Evolutionary conservation across 2,797 vertebrate species (phyloP).

Genomic region (Schizopygopsis malacanthus): DNA sequence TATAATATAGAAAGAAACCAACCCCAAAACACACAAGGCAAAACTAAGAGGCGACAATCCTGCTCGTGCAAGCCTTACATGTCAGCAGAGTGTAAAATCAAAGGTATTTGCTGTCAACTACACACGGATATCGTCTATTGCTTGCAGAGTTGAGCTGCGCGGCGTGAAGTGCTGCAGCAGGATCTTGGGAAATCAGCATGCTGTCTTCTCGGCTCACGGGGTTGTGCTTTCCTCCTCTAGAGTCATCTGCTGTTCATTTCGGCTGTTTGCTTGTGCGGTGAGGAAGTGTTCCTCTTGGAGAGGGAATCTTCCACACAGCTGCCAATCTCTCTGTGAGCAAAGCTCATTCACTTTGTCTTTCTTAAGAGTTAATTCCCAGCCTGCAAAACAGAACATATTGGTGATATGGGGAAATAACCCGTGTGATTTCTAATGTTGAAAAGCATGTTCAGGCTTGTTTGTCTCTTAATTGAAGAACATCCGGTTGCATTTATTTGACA

Average conservation of each 20-base stretch:
- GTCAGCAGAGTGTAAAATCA: conserved; percentile 30
- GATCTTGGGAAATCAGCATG: conserved; percentile 66
- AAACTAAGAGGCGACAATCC: background rate
- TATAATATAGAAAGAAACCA: background rate
- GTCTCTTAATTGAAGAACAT: background rate
- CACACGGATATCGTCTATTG: background rate
- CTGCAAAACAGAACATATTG: background rate
- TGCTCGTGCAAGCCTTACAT: background rate
- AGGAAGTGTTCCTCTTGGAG: conserved; percentile 62
- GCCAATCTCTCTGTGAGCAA: conserved; percentile 22
- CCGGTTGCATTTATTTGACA: background rate
- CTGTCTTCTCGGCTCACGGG: conserved; percentile 54
- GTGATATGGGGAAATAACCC: background rate
- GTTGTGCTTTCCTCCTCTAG: conserved; percentile 69
- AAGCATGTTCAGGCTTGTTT: background rate
- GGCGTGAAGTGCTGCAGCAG: conserved; percentile 64
- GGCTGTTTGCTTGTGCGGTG: conserved; percentile 41
- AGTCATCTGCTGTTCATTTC: conserved; percentile 60
- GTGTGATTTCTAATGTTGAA: background rate
- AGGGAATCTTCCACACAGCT: conserved; percentile 57
- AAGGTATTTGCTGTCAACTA: conserved; percentile 25
- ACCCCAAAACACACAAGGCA: background rate
- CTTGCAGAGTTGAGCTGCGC: conserved; percentile 58
- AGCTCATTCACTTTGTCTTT: conserved; percentile 1
- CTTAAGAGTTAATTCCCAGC: conserved; percentile 9